Percentiles rank a stretch among this genome's conserved stretches.
Evolutionary conservation across 2,113 vertebrate genomes (phyloP).

Genomic region (Callaeas wilsoni): DNA sequence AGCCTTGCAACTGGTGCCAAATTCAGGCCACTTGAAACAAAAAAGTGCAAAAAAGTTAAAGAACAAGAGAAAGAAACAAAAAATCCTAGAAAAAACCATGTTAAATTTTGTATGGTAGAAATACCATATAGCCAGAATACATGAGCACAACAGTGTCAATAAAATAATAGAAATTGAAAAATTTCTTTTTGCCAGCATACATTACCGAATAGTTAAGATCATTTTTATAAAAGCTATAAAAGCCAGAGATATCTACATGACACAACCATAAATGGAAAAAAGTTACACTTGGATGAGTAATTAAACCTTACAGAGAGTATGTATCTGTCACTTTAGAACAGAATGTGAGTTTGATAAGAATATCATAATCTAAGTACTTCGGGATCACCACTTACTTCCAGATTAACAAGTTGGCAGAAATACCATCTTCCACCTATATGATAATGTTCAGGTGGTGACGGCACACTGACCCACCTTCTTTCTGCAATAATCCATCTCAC

Average conservation of each 20-base stretch:
- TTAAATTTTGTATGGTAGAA: neutral
- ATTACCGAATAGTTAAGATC: neutral
- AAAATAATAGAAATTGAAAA: neutral
- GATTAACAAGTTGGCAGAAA: neutral
- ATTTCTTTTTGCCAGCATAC: neutral
- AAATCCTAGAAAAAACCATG: neutral
- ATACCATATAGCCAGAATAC: neutral
- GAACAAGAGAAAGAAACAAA: neutral
- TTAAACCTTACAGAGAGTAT: neutral
- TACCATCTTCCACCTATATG: neutral
- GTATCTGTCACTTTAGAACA: neutral
- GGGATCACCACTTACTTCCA: neutral
- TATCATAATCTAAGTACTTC: neutral
- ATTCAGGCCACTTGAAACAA: constrained; percentile 85
- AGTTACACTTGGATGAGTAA: neutral
- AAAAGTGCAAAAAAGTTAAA: neutral
- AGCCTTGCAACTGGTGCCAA: constrained; percentile 93
- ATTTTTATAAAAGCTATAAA: neutral
- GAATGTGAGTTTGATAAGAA: neutral
- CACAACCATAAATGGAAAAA: neutral
- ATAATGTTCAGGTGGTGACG: neutral
- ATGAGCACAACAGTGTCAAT: neutral
- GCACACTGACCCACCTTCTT: neutral
- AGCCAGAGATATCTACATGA: neutral
- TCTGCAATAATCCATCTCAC: neutral